Base-by-base conservation (phyloP, 2,888 invertebrate species). In the Nomada goodeniana region DNA sequence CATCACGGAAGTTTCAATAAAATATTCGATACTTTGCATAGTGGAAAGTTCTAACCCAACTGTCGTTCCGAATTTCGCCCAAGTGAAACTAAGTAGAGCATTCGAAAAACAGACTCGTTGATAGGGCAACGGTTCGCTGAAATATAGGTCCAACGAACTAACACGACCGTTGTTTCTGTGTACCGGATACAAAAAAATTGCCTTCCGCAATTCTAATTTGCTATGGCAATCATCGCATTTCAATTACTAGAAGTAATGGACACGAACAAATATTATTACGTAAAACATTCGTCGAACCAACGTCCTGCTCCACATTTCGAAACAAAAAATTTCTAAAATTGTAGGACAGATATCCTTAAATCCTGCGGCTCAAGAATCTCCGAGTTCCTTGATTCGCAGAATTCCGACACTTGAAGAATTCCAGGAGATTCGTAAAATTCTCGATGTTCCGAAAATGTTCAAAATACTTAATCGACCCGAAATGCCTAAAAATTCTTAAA, bases 11-110 rank as follows among this genome's bases (percentile, higher is more conserved):
- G 67, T 9, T 36, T 76, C 69, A 76, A 79, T 79, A 79, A 79
- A 79, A 76, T 76, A 79, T 70, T 79, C 76, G 76, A 63, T 79
- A 79, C 79, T 79, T 79, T 76, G 69, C 79, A 76, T 79, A 64
- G 63, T 44, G 76, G 64, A 52, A 79, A 79, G 26, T 79, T 64
- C 76, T 57, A 55, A 47, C 60, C 55, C 26, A 67, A 71, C 76
- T 70, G 71, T 68, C 70, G 80, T 80, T 44, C 57, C 57, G 71
- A 71, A 71, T 82, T 80, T 63, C 65, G 9, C 7, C 57, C 18
- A 29, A 63, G 80, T 53, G 65, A 75, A 82, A 80, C 80, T 82
- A 75, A 74, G 67, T 81, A 53, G 69, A 81, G 60, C 71, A 68
- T 75, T 71, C 72, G 69, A 26, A 64, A 76, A 76, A 77, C 68